These are phyloP conservation scores for Drosophila demipolita DNA, from an alignment of 2,888 invertebrate genomes.

Conservation along the genomic window DNA sequence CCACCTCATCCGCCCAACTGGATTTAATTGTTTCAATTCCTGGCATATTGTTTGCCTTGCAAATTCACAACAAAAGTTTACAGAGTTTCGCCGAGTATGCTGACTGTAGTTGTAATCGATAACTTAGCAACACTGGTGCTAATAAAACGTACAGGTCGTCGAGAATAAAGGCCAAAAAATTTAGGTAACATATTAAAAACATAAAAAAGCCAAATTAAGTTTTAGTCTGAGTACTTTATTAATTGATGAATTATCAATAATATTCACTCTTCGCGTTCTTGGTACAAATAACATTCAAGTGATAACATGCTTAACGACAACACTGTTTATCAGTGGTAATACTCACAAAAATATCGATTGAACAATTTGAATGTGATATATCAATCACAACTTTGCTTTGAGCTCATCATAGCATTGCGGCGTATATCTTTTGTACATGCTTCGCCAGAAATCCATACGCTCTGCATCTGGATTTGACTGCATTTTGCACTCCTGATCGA, in stretches of 20 bases:
- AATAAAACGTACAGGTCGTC: background rate
- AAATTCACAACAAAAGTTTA: slow-evolving; percentile 49
- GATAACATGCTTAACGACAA: background rate
- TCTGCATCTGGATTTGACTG: slow-evolving; percentile 77
- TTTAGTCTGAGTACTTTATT: background rate
- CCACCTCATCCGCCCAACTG: slow-evolving; percentile 99
- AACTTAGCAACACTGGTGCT: background rate
- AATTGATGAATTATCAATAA: background rate
- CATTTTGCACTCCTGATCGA: slow-evolving; percentile 78
- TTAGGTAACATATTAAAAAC: background rate
- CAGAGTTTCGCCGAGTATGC: slow-evolving; percentile 72
- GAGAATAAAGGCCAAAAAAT: background rate
- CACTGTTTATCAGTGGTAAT: background rate
- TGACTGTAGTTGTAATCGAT: slow-evolving; percentile 41
- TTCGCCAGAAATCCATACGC: slow-evolving; percentile 82
- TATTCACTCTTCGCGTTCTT: background rate
- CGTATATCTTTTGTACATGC: slow-evolving; percentile 80
- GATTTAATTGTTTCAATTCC: slow-evolving; percentile 92
- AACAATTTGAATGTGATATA: background rate
- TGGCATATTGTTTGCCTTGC: slow-evolving; percentile 87
- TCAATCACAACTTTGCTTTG: slow-evolving; percentile 66
- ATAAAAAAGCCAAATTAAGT: background rate
- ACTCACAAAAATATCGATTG: background rate
- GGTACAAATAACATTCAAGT: background rate
- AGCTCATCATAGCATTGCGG: slow-evolving; percentile 51